phyloP scores from a whole-genome alignment of 2,888 invertebrate species.

The Apotomis turbidana region DNA sequence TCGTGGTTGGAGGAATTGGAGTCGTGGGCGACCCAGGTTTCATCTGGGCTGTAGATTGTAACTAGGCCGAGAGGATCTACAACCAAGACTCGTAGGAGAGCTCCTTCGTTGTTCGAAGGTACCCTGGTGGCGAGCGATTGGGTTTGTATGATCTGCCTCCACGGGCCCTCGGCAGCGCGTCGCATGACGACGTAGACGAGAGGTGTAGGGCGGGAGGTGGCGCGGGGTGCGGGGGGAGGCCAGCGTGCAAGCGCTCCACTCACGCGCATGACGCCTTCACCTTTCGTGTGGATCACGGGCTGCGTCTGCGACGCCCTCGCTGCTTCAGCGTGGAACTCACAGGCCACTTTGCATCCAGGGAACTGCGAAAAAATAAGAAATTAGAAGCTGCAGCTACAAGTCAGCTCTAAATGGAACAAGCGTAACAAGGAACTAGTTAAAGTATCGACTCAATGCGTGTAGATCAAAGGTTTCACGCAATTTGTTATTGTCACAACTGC shows the following conservation, averaged over 20 bases:
- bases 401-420: constrained; percentile 24
- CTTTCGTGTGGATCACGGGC: constrained; percentile 88
- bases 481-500: constrained; percentile 34
- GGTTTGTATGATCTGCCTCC: constrained; percentile 87
- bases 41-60: constrained; percentile 88
- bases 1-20: constrained; percentile 79
- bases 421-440: constrained; percentile 21
- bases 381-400: constrained; percentile 4
- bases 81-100: constrained; percentile 86
- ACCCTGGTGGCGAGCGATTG: constrained; percentile 86
- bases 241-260: constrained; percentile 86
- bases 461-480: constrained; percentile 36
- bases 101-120: constrained; percentile 86
- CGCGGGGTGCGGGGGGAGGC: constrained; percentile 85
- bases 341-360: constrained; percentile 88
- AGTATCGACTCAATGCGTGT: constrained; percentile 21
- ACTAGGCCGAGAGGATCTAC: constrained; percentile 88
- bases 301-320: constrained; percentile 86
- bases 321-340: constrained; percentile 87
- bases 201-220: constrained; percentile 83
- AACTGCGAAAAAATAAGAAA: constrained; percentile 81
- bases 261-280: constrained; percentile 86
- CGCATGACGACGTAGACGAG: constrained; percentile 89
- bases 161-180: constrained; percentile 85
- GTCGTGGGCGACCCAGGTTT: constrained; percentile 83